Base-by-base conservation (phyloP, 1,140 invertebrate species). In the Chrysoperla carnea region DNA sequence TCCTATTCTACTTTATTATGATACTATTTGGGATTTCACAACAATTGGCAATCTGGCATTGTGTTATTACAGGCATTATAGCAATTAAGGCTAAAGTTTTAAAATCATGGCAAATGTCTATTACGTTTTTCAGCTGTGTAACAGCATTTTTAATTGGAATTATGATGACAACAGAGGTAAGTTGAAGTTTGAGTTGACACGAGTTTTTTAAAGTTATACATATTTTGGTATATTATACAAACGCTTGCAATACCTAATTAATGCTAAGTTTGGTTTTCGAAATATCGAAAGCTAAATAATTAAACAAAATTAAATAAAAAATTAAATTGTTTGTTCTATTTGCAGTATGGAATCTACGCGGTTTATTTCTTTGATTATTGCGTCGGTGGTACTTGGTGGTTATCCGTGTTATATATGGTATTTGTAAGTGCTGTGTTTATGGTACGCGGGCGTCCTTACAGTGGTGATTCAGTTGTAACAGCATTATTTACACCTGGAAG, bases 11-110 rank as follows among this genome's bases (percentile, higher is more conserved):
- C 60, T 79, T 84, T 49, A 76, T 79, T 38, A 68, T 91, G 39
- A 83, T 90, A 40, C 63, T 85, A 41, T 89, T 93, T 54, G 86
- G 86, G 0, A 70, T 93, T 15, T 82, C 81, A 3, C 87, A 91
- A 54, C 80, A 84, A 66, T 59, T 67, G 38, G 66, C 64, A 13
- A 68, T 64, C 63, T 73, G 54, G 64, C 74, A 88, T 62, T 81
- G 80, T 53, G 78, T 88, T 15, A 77, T 87, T 44, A 78, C 78
- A 6, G 81, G 81, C 2, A 75, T 90, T 45, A 78, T 82, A 68
- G 76, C 79, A 14, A 75, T 85, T 51, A 84, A 83, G 60, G 64
- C 72, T 8, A 69, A 76, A 54, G 68, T 72, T 41, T 63, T 85
- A 54, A 72, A 76, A 49, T 65, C 73, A 8, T 87, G 82, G 81